phyloP scores from a whole-genome alignment of 2,113 vertebrate species.

The Cochlearius cochlearius region DNA sequence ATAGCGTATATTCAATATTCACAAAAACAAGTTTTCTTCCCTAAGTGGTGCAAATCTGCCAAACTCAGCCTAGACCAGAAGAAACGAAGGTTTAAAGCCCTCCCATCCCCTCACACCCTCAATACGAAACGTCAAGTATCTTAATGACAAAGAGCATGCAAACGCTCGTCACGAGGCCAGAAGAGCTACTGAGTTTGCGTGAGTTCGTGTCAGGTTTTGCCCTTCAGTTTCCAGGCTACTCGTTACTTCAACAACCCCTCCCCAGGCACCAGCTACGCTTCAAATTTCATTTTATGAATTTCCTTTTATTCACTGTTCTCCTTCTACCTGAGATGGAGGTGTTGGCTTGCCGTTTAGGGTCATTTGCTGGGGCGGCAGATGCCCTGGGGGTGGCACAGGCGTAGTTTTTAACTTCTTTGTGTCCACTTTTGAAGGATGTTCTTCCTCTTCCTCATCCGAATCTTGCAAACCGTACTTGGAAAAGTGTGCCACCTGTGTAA shows the following conservation, averaged over 20 bases:
- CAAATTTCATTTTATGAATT: background rate
- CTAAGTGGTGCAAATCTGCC: background rate
- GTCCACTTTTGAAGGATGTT: slow-evolving; percentile 77
- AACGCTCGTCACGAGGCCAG: background rate
- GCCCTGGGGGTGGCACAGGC: slow-evolving; percentile 64
- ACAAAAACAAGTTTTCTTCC: slow-evolving; percentile 17
- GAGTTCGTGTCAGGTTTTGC: background rate
- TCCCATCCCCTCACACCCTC: background rate
- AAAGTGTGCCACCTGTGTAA: slow-evolving; percentile 88
- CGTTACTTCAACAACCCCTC: slow-evolving; percentile 24
- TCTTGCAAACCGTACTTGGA: slow-evolving; percentile 96
- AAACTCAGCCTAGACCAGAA: background rate
- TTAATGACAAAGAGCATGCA: slow-evolving; percentile 11
- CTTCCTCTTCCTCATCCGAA: slow-evolving; percentile 91
- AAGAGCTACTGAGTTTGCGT: background rate
- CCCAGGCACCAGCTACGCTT: slow-evolving; percentile 3
- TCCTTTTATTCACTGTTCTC: slow-evolving; percentile 42
- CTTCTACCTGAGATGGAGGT: slow-evolving; percentile 86
- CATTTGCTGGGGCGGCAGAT: slow-evolving; percentile 77
- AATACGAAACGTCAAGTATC: background rate
- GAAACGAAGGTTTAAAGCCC: background rate
- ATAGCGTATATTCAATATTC: background rate
- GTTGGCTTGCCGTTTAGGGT: slow-evolving; percentile 72
- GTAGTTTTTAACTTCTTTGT: slow-evolving; percentile 90
- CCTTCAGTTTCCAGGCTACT: slow-evolving; percentile 19